These are phyloP conservation scores for Seriola dumerili DNA, from an alignment of 2,113 vertebrate genomes.

Conservation along the genomic window DNA sequence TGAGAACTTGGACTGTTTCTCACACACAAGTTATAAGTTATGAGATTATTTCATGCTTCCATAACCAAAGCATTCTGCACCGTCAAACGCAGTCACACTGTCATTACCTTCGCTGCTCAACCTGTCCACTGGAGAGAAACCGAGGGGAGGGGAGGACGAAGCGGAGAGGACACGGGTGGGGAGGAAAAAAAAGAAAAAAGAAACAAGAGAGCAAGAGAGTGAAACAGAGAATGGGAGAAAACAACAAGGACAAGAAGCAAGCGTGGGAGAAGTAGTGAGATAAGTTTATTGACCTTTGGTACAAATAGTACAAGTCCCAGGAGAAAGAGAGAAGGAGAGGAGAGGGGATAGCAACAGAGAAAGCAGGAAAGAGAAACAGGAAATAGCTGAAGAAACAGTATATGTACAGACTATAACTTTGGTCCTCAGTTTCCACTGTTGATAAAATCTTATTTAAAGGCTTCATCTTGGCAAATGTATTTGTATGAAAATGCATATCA, in stretches of 20 bases:
- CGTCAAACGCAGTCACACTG: constrained; percentile 42
- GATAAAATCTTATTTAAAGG: constrained; percentile 8
- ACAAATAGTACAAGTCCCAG: constrained; percentile 43
- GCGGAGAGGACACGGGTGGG: constrained; percentile 45
- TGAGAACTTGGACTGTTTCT: constrained; percentile 17
- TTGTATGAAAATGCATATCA: not conserved
- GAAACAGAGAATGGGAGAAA: constrained; percentile 53
- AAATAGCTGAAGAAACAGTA: constrained; percentile 52
- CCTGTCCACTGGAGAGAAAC: constrained; percentile 77
- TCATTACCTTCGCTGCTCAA: constrained; percentile 79
- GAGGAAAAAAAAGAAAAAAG: constrained; percentile 10
- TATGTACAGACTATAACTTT: not conserved
- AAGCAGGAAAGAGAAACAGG: constrained; percentile 31
- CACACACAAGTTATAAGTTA: constrained; percentile 45
- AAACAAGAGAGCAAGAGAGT: constrained; percentile 61
- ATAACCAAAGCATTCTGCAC: constrained; percentile 56
- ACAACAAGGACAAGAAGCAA: constrained; percentile 50
- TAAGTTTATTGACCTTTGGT: constrained; percentile 68
- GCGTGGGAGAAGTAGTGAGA: constrained; percentile 64
- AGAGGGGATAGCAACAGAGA: constrained; percentile 27
- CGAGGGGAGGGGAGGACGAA: constrained; percentile 62
- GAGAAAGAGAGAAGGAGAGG: constrained; percentile 30
- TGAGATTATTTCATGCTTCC: constrained; percentile 44
- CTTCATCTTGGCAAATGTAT: constrained; percentile 15
- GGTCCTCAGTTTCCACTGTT: constrained; percentile 7